Evolutionary conservation across 2,113 vertebrate species (phyloP).

Genomic region (Hyperoodon ampullatus): DNA sequence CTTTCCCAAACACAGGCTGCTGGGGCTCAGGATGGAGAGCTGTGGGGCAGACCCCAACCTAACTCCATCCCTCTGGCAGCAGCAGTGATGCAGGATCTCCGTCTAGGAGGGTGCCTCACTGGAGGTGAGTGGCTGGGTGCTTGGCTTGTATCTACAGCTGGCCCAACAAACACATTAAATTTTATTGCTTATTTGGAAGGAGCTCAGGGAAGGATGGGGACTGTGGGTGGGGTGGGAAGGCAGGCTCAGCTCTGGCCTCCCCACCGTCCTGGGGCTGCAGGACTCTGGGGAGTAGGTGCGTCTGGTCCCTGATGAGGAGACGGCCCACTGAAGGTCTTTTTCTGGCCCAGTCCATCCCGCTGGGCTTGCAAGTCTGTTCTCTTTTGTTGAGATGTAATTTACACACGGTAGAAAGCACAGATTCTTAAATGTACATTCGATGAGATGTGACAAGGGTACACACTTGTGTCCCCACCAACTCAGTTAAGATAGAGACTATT

Average conservation of each 20-base stretch:
- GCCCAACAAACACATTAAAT: neutral
- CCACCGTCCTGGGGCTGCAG: neutral
- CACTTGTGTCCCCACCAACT: no score
- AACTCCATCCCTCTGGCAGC: no score
- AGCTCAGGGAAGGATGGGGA: neutral
- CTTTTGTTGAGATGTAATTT: neutral
- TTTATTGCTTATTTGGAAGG: neutral
- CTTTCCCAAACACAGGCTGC: neutral
- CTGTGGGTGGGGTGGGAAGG: neutral
- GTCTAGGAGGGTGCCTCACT: neutral
- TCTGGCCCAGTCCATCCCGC: neutral
- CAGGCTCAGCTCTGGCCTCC: neutral
- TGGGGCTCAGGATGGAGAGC: neutral
- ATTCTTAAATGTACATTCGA: neutral
- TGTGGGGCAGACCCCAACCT: neutral
- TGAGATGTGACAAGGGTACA: neutral
- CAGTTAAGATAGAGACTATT: neutral
- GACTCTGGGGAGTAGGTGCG: rapidly evolving
- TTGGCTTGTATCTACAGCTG: neutral
- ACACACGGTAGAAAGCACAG: neutral
- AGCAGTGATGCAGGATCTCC: no score
- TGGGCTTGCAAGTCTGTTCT: neutral
- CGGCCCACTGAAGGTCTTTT: neutral
- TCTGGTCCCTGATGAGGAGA: no score
- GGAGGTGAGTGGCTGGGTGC: neutral